A percentile compares a stretch with the other conserved stretches of the same genome.
phyloP scores from a whole-genome alignment of 2,113 vertebrate species.

The Bothrops jararaca region DNA sequence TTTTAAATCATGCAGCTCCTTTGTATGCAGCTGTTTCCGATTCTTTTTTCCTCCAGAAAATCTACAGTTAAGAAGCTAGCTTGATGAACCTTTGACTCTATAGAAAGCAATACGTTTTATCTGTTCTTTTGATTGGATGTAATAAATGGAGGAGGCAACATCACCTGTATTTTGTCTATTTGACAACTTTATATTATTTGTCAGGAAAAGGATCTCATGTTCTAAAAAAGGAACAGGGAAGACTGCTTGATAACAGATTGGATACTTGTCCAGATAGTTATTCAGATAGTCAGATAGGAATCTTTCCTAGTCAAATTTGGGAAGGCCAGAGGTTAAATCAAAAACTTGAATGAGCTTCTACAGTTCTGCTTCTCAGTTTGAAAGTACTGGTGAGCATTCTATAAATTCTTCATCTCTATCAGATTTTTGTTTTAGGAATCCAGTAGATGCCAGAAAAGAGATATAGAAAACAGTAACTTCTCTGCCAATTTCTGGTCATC shows the following conservation, averaged over 20 bases:
- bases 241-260: background rate
- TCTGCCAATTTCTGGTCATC: background rate
- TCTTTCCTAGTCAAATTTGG: background rate
- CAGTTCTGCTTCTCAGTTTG: background rate
- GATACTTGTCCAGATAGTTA: background rate
- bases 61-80: background rate
- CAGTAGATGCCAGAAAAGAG: background rate
- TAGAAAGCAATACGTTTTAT: background rate
- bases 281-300: background rate
- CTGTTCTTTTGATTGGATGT: background rate
- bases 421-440: background rate
- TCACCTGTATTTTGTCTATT: background rate
- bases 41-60: background rate
- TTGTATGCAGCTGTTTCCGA: background rate
- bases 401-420: background rate
- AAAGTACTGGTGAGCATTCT: background rate
- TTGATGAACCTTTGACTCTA: background rate
- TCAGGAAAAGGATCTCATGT: background rate
- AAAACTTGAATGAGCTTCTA: background rate
- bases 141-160: background rate
- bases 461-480: background rate
- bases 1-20: background rate
- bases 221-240: background rate
- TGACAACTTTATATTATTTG: background rate
- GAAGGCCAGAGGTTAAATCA: background rate